Evolutionary conservation across 2,797 vertebrate genomes (phyloP), one percentile per base, ranked within the genome.

Genomic region (Diplodus sargus): DNA sequence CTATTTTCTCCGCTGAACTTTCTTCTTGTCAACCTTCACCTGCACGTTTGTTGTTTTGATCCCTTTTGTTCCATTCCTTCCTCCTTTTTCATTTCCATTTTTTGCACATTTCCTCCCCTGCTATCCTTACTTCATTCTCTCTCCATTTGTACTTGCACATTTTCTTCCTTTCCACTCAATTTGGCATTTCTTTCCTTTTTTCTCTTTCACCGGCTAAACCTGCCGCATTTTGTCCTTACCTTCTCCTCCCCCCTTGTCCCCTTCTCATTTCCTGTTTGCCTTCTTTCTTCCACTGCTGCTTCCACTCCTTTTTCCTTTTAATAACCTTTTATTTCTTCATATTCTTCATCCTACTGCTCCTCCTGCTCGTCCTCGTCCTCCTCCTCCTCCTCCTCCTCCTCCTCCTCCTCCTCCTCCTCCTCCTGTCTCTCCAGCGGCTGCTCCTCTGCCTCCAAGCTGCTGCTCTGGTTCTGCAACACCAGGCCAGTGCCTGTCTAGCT

Each of bases 401-500:
- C 84, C 76, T 84, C 74, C 66, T 74, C 67, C 79, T 81, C 74
- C 54, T 68, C 56, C 17, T 74, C 68, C 69, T 62, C 92, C 84
- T 93, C 74, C 85, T 59, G 66, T 51, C 71, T 90, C 84, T 94
- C 92, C 96, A 99, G 97, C 89, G 96, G 96, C 95, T 97, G 96
- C 94, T 97, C 96, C 91, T 96, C 97, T 96, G 93, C 96, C 95
- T 97, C 96, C 96, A 97, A 97, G 94, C 95, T 99, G 91, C 93
- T 98, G 90, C 96, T 99, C 95, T 96, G 97, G 95, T 96, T 99
- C 96, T 98, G 97, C 97, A 97, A 95, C 94, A 96, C 94, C 92
- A 97, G 97, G 93, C 97, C 97, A 88, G 96, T 97, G 95, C 96
- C 97, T 94, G 97, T 99, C 88, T 99, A 97, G 93, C 89, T 90